These are phyloP conservation scores for Chlorocebus sabaeus DNA, from an alignment of 2,113 vertebrate genomes.

Conservation along the genomic window DNA sequence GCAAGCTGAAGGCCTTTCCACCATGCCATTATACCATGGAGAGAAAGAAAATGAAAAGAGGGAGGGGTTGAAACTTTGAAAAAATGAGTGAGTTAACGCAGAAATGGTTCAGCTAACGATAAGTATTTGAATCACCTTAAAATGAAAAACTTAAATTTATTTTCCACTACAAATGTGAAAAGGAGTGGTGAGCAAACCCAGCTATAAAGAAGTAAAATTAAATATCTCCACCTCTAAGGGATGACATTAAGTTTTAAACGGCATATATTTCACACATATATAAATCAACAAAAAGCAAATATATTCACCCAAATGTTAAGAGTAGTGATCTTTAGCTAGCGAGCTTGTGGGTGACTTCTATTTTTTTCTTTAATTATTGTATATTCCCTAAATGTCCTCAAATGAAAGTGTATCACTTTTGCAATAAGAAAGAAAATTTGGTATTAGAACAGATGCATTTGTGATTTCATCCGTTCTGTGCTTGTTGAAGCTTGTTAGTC, in stretches of 20 bases:
- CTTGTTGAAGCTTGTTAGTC: slow-evolving; percentile 52
- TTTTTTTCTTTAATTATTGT: neutral
- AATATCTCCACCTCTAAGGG: neutral
- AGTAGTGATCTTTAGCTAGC: neutral
- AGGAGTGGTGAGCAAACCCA: neutral
- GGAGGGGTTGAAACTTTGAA: neutral
- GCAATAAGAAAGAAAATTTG: slow-evolving; percentile 11
- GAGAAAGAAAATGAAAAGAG: neutral
- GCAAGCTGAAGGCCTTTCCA: neutral
- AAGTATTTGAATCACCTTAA: neutral
- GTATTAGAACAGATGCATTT: slow-evolving; percentile 49
- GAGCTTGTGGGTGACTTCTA: neutral
- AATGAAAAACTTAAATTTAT: neutral
- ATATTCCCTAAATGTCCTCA: neutral
- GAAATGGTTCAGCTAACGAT: neutral
- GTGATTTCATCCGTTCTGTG: neutral
- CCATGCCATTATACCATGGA: fast-evolving
- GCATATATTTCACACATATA: neutral
- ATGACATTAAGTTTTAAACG: slow-evolving; percentile 6
- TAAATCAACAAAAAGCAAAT: neutral
- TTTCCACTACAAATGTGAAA: neutral
- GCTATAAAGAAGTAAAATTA: slow-evolving; percentile 4
- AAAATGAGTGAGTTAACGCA: neutral
- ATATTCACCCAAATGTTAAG: neutral
- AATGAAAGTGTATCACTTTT: slow-evolving; percentile 33